Percentiles rank a stretch among this genome's conserved stretches.
Evolutionary conservation across 2,888 invertebrate species (phyloP).

Genomic region (Cremastinae sp.): DNA sequence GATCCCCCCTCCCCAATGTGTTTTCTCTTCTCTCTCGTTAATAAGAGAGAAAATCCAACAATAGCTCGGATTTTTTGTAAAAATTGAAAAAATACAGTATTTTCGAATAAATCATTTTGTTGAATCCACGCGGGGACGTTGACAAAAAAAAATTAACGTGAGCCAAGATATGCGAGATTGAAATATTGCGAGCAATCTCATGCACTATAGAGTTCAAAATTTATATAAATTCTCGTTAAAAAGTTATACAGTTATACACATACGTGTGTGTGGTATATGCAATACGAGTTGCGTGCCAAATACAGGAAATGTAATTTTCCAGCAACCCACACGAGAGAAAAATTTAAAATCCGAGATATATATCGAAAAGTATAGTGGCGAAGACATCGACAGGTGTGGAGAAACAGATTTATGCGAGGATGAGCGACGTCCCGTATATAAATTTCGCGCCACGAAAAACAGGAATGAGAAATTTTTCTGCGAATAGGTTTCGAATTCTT

Average conservation of each 20-base stretch:
- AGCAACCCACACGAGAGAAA: slow-evolving; percentile 1
- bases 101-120: neutral
- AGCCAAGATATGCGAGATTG: neutral
- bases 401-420: slow-evolving; percentile 53
- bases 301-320: slow-evolving; percentile 38
- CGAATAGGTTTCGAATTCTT: slow-evolving; percentile 1
- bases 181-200: neutral
- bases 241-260: no score
- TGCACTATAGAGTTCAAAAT: neutral
- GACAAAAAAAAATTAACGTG: neutral
- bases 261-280: neutral
- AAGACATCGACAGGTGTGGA: slow-evolving; percentile 55
- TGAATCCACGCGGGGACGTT: no score
- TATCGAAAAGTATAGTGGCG: slow-evolving; percentile 36
- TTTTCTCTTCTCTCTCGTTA: slow-evolving; percentile 14
- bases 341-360: slow-evolving; percentile 11
- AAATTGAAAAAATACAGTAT: neutral
- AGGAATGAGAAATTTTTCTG: slow-evolving; percentile 37
- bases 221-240: slow-evolving; percentile 31
- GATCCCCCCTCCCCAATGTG: no score
- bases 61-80: no score
- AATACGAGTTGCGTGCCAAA: neutral
- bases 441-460: slow-evolving; percentile 35
- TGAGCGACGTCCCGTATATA: slow-evolving; percentile 55
- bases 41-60: no score